phyloP scores from a whole-genome alignment of 1,140 invertebrate genomes.

The Nasonia longicornis region DNA sequence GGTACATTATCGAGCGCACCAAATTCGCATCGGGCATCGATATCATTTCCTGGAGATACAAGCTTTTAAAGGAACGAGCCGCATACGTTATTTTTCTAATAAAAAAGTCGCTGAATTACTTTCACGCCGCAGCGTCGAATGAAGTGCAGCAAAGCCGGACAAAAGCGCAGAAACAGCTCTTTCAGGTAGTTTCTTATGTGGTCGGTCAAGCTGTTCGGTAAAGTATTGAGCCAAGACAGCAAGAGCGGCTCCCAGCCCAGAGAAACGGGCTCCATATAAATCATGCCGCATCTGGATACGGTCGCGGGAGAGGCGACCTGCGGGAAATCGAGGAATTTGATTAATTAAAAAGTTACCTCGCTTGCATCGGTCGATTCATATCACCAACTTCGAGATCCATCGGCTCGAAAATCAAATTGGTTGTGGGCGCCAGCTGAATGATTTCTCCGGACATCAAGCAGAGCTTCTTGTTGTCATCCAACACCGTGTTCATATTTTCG shows the following conservation, averaged over 20 bases:
- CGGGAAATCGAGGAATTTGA: not conserved
- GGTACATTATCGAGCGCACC: conserved; percentile 84
- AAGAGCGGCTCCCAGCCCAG: conserved; percentile 91
- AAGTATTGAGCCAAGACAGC: conserved; percentile 87
- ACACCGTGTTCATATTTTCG: conserved; percentile 96
- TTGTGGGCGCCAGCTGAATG: conserved; percentile 91
- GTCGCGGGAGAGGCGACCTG: conserved; percentile 87
- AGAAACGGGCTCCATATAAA: conserved; percentile 92
- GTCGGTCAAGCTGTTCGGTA: conserved; percentile 77
- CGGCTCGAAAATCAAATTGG: conserved; percentile 94
- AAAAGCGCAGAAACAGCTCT: conserved; percentile 84
- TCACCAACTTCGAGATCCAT: conserved; percentile 85
- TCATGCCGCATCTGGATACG: conserved; percentile 95
- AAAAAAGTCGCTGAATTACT: conserved; percentile 63
- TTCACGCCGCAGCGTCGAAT: conserved; percentile 75
- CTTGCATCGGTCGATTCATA: too few relatives aligned
- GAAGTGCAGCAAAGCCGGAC: conserved; percentile 78
- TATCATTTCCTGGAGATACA: conserved; percentile 79
- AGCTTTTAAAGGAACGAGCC: not conserved
- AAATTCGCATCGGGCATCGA: conserved; percentile 88
- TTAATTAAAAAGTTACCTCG: not conserved
- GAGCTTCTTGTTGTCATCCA: conserved; percentile 96
- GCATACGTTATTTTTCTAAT: too few relatives aligned
- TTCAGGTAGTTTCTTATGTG: conserved; percentile 78
- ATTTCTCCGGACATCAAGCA: conserved; percentile 95